phyloP scores from a whole-genome alignment of 2,113 vertebrate species.

The Struthio camelus region DNA sequence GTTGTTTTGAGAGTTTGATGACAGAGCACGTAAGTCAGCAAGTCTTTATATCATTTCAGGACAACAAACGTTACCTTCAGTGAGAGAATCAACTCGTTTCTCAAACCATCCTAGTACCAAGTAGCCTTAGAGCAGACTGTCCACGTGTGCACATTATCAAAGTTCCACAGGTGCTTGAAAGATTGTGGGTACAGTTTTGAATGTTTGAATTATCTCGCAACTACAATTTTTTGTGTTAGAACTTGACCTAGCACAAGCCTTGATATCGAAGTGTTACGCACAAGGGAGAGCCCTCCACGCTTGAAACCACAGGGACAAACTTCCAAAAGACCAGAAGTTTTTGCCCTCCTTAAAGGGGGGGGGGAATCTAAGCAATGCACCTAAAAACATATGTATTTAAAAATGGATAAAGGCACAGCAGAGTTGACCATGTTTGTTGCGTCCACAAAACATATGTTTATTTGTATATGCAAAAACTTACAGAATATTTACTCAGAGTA shows the following conservation, averaged over 20 bases:
- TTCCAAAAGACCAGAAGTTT: not conserved
- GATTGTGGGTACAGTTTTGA: not conserved
- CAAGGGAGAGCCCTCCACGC: not conserved
- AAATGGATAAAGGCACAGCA: not conserved
- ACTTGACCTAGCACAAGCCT: not conserved
- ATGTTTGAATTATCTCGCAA: not conserved
- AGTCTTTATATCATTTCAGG: not conserved
- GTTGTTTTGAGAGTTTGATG: not conserved
- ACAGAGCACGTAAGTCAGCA: not conserved
- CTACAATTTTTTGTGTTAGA: not conserved
- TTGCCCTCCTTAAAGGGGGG: not conserved
- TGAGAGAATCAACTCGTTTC: not conserved
- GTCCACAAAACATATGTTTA: constrained; percentile 28
- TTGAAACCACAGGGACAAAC: not conserved
- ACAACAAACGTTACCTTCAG: not conserved
- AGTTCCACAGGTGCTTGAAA: not conserved
- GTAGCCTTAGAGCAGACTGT: not conserved
- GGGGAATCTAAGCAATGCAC: not conserved
- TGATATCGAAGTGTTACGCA: accelerated
- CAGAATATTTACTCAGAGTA: not conserved
- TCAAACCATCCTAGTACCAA: not conserved
- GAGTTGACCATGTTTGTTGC: not conserved
- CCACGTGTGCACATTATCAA: not conserved
- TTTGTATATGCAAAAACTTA: constrained; percentile 33
- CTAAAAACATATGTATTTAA: not conserved